These are phyloP conservation scores for Timema cristinae DNA, from an alignment of 2,888 invertebrate genomes.

Conservation along the genomic window DNA sequence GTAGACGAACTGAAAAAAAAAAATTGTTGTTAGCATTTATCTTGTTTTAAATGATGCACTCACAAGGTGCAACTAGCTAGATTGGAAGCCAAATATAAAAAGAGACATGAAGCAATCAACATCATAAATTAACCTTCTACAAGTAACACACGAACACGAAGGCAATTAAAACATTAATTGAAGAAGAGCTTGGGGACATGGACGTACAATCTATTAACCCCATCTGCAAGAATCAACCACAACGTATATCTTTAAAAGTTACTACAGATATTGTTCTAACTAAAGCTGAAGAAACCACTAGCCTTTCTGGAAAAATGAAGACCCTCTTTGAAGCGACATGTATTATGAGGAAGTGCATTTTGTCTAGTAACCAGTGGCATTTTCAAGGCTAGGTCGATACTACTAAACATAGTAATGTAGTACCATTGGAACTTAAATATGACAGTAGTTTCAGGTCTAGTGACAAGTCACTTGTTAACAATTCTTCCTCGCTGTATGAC, in stretches of 20 bases:
- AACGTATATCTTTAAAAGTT: background rate
- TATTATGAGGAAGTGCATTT: background rate
- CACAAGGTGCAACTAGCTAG: no score
- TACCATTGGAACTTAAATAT: background rate
- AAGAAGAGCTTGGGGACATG: constrained; percentile 7
- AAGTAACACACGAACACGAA: background rate
- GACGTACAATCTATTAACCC: background rate
- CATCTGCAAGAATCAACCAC: background rate
- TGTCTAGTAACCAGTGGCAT: background rate
- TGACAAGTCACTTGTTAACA: constrained; percentile 12
- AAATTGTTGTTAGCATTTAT: no score
- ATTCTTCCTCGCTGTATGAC: constrained; percentile 12
- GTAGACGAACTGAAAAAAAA: no score
- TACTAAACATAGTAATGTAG: no score
- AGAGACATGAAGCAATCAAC: no score
- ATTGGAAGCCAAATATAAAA: no score
- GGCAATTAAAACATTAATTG: background rate
- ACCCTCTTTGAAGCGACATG: background rate
- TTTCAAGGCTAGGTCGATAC: no score
- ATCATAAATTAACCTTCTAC: no score
- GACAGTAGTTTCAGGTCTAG: constrained; percentile 15
- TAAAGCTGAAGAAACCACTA: constrained; percentile 6
- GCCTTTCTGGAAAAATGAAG: constrained; percentile 6
- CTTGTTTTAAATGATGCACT: no score
- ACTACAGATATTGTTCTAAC: background rate